Evolutionary conservation across 2,113 vertebrate genomes (phyloP).

Genomic region (Seriola quinqueradiata): DNA sequence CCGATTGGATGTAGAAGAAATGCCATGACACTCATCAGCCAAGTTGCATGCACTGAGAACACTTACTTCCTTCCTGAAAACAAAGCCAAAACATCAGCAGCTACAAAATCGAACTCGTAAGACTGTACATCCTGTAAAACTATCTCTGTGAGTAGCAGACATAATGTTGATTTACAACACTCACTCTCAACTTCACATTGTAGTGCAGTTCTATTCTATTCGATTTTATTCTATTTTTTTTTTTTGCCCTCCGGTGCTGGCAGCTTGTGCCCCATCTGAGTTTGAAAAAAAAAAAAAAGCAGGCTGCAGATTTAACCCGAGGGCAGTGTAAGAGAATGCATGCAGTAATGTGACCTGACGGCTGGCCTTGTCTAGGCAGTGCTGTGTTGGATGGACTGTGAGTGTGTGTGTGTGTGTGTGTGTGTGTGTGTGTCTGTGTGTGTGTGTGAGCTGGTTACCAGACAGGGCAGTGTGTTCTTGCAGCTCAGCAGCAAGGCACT

Average conservation of each 20-base stretch:
- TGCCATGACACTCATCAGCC: neutral
- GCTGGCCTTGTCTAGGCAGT: constrained; percentile 16
- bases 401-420: neutral
- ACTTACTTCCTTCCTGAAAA: constrained; percentile 8
- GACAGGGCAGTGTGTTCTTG: constrained; percentile 28
- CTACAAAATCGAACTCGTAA: neutral
- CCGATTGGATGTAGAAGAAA: constrained; percentile 19
- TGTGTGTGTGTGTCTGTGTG: neutral
- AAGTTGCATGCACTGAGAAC: neutral
- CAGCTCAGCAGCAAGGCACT: neutral
- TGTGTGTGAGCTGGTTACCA: constrained; percentile 24
- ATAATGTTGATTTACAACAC: neutral
- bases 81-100: neutral
- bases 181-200: neutral
- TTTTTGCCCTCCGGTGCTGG: constrained; percentile 12
- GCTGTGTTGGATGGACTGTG: constrained; percentile 7
- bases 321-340: constrained; percentile 12
- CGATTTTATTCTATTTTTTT: neutral
- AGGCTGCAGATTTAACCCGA: constrained; percentile 13
- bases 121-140: neutral
- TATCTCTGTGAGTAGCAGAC: neutral
- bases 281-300: constrained; percentile 12
- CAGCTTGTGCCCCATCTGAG: constrained; percentile 23
- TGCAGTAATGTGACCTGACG: constrained; percentile 56
- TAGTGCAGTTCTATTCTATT: neutral